Evolutionary conservation across 2,797 vertebrate genomes (phyloP).

Genomic region (Carduelis carduelis): DNA sequence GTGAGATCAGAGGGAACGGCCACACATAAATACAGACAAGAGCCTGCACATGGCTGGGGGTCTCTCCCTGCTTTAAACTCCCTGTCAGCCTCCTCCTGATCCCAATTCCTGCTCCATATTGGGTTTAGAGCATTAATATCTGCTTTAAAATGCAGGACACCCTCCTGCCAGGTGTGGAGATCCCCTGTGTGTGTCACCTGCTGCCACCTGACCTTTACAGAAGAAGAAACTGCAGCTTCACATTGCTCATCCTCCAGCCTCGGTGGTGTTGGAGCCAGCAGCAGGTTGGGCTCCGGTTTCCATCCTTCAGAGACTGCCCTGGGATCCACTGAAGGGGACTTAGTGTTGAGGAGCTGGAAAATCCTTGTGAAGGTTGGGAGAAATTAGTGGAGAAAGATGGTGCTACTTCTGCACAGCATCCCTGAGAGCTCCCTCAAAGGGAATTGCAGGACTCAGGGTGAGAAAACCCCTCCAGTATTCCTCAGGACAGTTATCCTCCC

Average conservation of each 20-base stretch:
- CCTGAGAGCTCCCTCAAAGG: neutral
- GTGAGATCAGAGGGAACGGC: neutral
- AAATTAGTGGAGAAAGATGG: accelerated
- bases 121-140: neutral
- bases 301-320: neutral
- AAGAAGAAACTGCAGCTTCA: neutral
- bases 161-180: neutral
- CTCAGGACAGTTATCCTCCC: neutral
- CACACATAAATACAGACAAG: constrained; percentile 33
- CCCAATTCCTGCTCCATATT: neutral
- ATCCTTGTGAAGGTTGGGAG: neutral
- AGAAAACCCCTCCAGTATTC: neutral
- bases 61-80: neutral
- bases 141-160: neutral
- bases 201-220: neutral
- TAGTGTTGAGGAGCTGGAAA: neutral
- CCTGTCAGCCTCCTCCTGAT: neutral
- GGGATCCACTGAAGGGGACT: neutral
- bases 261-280: accelerated
- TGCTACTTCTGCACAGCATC: neutral
- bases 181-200: neutral
- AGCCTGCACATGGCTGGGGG: neutral
- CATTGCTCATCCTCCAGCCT: accelerated
- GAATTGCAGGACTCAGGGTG: accelerated
- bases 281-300: neutral